Percentiles rank a stretch among this genome's conserved stretches.
Evolutionary conservation across 2,888 invertebrate genomes (phyloP).

Genomic region (Smittia aterrima): DNA sequence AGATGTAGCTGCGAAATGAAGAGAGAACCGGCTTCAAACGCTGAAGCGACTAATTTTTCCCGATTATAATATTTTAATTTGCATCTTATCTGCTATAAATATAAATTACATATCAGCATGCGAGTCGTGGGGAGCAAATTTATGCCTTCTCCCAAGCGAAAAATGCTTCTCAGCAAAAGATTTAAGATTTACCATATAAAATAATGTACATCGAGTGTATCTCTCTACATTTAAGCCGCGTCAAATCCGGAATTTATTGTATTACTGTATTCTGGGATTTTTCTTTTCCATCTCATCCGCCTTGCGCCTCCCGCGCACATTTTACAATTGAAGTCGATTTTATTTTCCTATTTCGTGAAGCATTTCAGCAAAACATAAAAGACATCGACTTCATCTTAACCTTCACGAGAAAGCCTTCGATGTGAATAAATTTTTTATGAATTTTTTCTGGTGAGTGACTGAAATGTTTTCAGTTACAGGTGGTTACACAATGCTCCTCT

Average conservation of each 20-base stretch:
- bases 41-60: conserved; percentile 30
- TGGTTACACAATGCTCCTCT: neutral
- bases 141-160: conserved; percentile 5
- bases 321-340: conserved; percentile 11
- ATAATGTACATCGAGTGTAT: conserved; percentile 24
- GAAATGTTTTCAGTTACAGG: conserved; percentile 17
- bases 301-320: neutral
- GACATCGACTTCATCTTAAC: neutral
- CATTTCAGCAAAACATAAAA: conserved; percentile 1
- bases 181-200: conserved; percentile 41
- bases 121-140: conserved; percentile 17
- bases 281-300: neutral
- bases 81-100: conserved; percentile 37
- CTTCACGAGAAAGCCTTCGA: neutral
- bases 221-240: conserved; percentile 12
- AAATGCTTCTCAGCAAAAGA: conserved; percentile 1
- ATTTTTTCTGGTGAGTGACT: conserved; percentile 23
- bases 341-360: neutral
- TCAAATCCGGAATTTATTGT: conserved; percentile 40
- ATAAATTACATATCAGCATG: conserved; percentile 34
- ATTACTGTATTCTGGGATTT: conserved; percentile 30
- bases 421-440: conserved; percentile 36
- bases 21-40: neutral
- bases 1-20: neutral
- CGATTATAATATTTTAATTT: conserved; percentile 38